Evolutionary conservation across 2,113 vertebrate species (phyloP).

Genomic region (Saimiri boliviensis): DNA sequence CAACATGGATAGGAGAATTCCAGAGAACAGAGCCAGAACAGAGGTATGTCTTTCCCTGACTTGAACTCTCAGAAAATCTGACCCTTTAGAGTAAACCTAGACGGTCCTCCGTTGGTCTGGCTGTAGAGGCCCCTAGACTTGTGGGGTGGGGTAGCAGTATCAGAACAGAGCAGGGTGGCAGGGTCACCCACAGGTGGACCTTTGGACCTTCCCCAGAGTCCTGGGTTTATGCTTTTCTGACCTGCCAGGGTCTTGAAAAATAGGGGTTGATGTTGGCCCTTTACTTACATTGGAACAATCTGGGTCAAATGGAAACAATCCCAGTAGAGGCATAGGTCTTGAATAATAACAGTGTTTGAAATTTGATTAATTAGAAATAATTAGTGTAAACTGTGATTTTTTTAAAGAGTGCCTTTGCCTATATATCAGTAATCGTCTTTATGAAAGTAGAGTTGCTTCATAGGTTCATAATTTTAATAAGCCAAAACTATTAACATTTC

Average conservation of each 20-base stretch:
- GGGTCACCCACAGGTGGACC: neutral
- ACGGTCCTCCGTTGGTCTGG: neutral
- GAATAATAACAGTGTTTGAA: neutral
- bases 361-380: neutral
- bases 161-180: neutral
- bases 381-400: neutral
- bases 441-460: neutral
- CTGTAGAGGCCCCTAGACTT: neutral
- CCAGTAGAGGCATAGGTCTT: neutral
- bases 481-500: neutral
- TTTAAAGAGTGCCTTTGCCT: neutral
- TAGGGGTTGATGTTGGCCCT: neutral
- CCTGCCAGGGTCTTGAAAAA: neutral
- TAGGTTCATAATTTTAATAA: neutral
- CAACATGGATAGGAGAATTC: slow-evolving; percentile 34
- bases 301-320: neutral
- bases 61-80: neutral
- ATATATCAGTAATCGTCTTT: neutral
- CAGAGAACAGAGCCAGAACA: slow-evolving; percentile 46
- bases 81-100: neutral
- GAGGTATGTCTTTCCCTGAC: slow-evolving; percentile 81
- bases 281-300: neutral
- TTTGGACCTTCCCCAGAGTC: neutral
- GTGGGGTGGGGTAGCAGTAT: neutral
- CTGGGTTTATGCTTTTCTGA: neutral